Percentiles rank a stretch among this genome's conserved stretches.
Conservation (phyloP, 2,888 invertebrate genomes). For the Idaea biselata region DNA sequence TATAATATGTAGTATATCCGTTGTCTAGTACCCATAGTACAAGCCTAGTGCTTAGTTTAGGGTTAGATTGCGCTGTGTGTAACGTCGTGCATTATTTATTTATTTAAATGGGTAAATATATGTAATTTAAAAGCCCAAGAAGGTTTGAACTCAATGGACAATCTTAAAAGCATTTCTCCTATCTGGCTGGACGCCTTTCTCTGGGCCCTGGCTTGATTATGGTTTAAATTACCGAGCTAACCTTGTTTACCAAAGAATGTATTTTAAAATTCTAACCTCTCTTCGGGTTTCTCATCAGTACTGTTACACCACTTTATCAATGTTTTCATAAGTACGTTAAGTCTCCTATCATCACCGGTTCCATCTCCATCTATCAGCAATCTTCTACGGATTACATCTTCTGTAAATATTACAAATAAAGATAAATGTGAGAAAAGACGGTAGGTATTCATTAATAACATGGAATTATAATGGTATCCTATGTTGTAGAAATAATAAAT, state of each 20-base stretch:
- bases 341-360: conserved; percentile 95
- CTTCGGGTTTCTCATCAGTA: conserved; percentile 83
- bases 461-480: not conserved
- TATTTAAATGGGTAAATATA: no score
- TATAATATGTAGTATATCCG: no score
- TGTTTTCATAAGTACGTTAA: conserved; percentile 91
- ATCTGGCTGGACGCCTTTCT: not conserved
- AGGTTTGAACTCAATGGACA: not conserved
- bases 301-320: conserved; percentile 90
- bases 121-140: no score
- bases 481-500: not conserved
- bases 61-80: no score
- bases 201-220: not conserved
- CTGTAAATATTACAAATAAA: conserved; percentile 81
- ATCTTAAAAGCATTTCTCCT: not conserved
- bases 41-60: no score
- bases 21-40: no score
- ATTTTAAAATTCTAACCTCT: conserved; percentile 73
- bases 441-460: not conserved
- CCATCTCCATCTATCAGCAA: conserved; percentile 98
- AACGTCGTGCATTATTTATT: no score
- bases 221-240: not conserved
- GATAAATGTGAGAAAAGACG: not conserved
- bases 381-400: conserved; percentile 95
- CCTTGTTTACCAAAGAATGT: not conserved